Evolutionary conservation across 2,888 invertebrate genomes (phyloP).

Genomic region (Lottia scabra): DNA sequence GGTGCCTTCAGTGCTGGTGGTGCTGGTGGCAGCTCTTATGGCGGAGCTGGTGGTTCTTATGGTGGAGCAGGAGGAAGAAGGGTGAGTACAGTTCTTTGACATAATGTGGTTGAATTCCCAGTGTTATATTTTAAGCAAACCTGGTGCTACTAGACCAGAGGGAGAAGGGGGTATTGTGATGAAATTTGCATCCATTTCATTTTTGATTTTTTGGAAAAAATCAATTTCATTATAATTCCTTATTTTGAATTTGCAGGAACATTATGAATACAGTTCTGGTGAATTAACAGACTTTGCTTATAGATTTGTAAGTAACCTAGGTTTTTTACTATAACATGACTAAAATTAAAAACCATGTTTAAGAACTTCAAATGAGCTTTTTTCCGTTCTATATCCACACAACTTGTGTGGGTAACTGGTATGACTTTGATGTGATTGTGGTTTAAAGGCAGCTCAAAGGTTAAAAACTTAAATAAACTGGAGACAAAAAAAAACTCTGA

Average conservation of each 20-base stretch:
- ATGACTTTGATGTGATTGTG: too few relatives aligned
- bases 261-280: constrained; percentile 33
- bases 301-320: constrained; percentile 40
- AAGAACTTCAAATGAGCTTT: too few relatives aligned
- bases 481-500: too few relatives aligned
- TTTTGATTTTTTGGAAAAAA: neutral
- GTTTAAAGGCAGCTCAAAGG: too few relatives aligned
- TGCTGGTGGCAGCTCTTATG: too few relatives aligned
- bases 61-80: constrained; percentile 3
- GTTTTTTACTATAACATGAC: neutral
- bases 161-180: too few relatives aligned
- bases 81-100: neutral
- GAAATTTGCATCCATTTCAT: too few relatives aligned
- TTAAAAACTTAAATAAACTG: too few relatives aligned
- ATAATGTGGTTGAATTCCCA: neutral
- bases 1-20: neutral
- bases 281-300: constrained; percentile 39
- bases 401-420: too few relatives aligned
- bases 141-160: neutral
- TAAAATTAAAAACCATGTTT: too few relatives aligned
- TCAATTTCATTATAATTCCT: neutral
- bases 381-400: too few relatives aligned
- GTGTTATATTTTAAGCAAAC: neutral
- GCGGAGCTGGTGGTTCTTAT: neutral
- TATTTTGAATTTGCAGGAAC: constrained; percentile 21